Percentiles rank a stretch among this genome's conserved stretches.
Evolutionary conservation across 2,888 invertebrate species (phyloP).

Genomic region (Imbricaverruca yamaguchii): DNA sequence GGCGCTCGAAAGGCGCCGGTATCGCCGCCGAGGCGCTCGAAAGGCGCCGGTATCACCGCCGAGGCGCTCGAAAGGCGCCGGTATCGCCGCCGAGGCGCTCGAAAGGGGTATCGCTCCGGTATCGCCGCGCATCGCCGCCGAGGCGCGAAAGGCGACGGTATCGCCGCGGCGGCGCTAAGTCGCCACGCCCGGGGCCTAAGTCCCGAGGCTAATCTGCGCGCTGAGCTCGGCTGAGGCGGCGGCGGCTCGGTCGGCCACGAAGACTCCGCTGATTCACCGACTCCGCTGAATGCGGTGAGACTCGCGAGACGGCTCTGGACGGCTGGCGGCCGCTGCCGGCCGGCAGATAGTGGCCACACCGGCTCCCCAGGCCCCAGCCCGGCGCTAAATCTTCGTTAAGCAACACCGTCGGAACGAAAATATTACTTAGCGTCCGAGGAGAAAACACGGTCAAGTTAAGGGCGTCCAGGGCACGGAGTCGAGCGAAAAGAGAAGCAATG

Average conservation of each 20-base stretch:
- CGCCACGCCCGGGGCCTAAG: too few species aligned
- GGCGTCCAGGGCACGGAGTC: neutral
- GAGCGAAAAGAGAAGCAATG: neutral
- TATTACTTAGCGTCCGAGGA: slow-evolving; percentile 17
- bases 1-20: too few species aligned
- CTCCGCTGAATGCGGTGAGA: neutral
- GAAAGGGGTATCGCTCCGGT: too few species aligned
- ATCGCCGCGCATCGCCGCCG: too few species aligned
- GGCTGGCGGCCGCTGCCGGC: neutral
- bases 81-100: too few species aligned
- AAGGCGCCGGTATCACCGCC: too few species aligned
- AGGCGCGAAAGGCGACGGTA: too few species aligned
- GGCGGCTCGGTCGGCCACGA: neutral
- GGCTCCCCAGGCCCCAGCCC: neutral
- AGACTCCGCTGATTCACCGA: neutral
- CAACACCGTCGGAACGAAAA: slow-evolving; percentile 19
- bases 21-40: too few species aligned
- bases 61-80: too few species aligned
- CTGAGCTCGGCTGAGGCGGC: neutral
- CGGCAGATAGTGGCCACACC: neutral
- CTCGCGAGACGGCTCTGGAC: neutral
- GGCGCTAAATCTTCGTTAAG: neutral
- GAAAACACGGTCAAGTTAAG: slow-evolving; percentile 16
- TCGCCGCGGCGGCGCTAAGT: too few species aligned
- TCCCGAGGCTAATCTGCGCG: neutral